These are phyloP conservation scores for Chymomyza amoena DNA, from an alignment of 2,888 invertebrate species.

Conservation along the genomic window DNA sequence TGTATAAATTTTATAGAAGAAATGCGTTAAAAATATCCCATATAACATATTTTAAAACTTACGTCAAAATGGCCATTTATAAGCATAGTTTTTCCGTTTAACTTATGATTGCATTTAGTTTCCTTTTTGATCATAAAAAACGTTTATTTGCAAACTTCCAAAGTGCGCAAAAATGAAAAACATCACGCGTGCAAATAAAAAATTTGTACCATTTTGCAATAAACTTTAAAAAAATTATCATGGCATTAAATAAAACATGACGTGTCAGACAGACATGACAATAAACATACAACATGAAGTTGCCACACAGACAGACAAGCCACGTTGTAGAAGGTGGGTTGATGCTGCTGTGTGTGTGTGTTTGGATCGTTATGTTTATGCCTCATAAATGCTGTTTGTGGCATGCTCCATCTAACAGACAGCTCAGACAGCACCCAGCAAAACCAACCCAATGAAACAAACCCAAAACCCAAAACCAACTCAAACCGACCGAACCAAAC, in stretches of 20 bases:
- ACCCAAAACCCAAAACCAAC: background rate
- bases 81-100: too few species aligned
- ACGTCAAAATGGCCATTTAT: too few species aligned
- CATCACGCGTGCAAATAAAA: background rate
- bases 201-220: background rate
- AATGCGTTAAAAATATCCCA: too few species aligned
- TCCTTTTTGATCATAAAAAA: too few species aligned
- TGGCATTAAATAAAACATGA: background rate
- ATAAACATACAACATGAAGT: background rate
- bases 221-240: background rate
- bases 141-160: too few species aligned
- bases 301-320: background rate
- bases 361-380: slow-evolving; percentile 54
- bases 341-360: background rate
- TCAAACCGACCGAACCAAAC: slow-evolving; percentile 16
- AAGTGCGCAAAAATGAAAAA: too few species aligned
- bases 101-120: too few species aligned
- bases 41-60: too few species aligned
- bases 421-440: background rate
- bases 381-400: slow-evolving; percentile 63
- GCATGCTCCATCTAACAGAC: slow-evolving; percentile 18
- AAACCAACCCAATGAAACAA: background rate
- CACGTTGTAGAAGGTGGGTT: background rate
- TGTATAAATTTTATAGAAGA: too few species aligned
- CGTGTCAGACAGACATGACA: background rate